Conservation (phyloP, 2,888 invertebrate species). For the Lasioglossum lativentre region DNA sequence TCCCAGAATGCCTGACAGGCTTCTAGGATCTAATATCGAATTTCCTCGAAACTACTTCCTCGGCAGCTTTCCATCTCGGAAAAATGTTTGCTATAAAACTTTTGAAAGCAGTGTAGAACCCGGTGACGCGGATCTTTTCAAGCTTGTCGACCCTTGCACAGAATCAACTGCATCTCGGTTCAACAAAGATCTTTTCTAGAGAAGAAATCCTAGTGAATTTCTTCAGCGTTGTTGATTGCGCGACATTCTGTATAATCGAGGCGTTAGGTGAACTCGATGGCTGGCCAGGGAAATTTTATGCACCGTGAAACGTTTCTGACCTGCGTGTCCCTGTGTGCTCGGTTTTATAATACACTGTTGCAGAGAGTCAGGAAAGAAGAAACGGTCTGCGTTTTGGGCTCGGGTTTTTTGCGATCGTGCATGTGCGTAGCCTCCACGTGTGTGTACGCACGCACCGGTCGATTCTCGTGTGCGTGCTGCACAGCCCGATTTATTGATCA, state of each 20-base stretch:
- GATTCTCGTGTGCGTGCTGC: conserved; percentile 68
- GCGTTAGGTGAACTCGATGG: not conserved
- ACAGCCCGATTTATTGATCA: conserved; percentile 83
- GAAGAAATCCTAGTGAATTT: not conserved
- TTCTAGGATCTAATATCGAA: not conserved
- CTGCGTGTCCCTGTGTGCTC: conserved; percentile 26
- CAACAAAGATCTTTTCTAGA: not conserved
- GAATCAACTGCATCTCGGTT: not conserved
- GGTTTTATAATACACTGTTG: conserved; percentile 31
- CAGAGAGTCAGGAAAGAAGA: not conserved
- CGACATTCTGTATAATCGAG: not conserved
- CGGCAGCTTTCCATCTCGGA: too few relatives aligned
- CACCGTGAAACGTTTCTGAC: conserved; percentile 29
- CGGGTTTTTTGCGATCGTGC: not conserved
- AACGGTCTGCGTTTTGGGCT: conserved; percentile 56
- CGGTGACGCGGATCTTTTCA: not conserved
- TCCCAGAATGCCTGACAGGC: not conserved
- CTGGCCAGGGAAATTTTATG: conserved; percentile 21
- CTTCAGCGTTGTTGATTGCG: not conserved
- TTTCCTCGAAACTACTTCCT: too few relatives aligned
- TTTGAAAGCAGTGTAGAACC: not conserved
- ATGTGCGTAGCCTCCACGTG: conserved; percentile 40
- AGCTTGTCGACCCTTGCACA: not conserved
- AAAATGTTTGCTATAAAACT: not conserved
- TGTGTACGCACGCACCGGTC: conserved; percentile 5